Percentiles rank a stretch among this genome's conserved stretches.
phyloP scores from a whole-genome alignment of 1,140 invertebrate genomes.

The Pachypeltis micranthus region DNA sequence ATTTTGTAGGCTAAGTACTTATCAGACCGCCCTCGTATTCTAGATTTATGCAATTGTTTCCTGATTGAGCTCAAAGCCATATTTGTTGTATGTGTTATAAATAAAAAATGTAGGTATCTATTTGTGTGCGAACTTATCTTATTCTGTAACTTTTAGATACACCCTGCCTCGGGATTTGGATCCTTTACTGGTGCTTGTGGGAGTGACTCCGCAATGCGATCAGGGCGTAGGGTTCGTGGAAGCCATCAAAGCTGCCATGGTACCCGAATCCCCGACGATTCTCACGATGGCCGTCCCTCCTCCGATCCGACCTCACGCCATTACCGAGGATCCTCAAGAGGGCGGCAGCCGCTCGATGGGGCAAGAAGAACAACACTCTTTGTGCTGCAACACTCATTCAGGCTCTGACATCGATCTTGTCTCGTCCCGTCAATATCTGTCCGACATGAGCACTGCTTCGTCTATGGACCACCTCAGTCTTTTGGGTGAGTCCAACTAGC shows the following conservation, averaged over 20 bases:
- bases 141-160: constrained; percentile 23
- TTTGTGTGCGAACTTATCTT: no score
- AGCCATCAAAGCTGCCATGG: constrained; percentile 14
- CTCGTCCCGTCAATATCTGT: constrained; percentile 16
- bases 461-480: constrained; percentile 17
- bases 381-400: constrained; percentile 17
- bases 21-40: no score
- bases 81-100: no score
- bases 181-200: constrained; percentile 24
- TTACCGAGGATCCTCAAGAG: background rate
- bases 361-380: constrained; percentile 5
- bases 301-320: background rate
- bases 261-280: background rate
- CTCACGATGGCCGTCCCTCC: background rate
- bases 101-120: no score
- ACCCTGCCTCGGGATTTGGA: constrained; percentile 24
- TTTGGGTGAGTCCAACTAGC: constrained; percentile 18
- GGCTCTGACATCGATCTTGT: constrained; percentile 15
- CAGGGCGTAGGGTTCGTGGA: constrained; percentile 20
- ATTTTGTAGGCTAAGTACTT: no score
- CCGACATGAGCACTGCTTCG: constrained; percentile 12
- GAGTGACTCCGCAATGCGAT: constrained; percentile 24
- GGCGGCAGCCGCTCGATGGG: background rate
- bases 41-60: no score
- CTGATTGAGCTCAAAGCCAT: no score